Evolutionary conservation across 2,888 invertebrate genomes (phyloP).

Genomic region (Acanthopleura granulata): DNA sequence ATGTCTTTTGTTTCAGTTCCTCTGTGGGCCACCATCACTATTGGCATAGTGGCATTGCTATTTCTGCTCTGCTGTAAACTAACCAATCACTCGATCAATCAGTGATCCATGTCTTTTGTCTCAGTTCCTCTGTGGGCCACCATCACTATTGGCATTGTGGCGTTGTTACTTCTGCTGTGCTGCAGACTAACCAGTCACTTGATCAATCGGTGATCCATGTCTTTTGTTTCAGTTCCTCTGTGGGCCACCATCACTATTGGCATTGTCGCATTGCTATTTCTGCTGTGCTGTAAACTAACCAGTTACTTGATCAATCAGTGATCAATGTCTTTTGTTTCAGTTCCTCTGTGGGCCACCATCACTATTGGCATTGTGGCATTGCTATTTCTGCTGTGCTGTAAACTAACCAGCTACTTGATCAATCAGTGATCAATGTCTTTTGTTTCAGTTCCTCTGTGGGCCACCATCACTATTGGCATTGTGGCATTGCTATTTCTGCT

Average conservation of each 20-base stretch:
- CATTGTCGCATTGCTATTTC: conserved; percentile 59
- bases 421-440: neutral
- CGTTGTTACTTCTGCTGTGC: conserved; percentile 60
- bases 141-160: conserved; percentile 62
- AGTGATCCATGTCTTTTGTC: neutral
- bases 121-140: conserved; percentile 66
- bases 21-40: too few species aligned
- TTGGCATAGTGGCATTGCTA: too few species aligned
- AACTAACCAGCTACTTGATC: too few species aligned
- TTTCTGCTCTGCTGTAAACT: too few species aligned
- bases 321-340: conserved; percentile 38
- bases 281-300: conserved; percentile 49
- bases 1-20: too few species aligned
- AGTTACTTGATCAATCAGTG: too few species aligned
- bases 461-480: conserved; percentile 62
- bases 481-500: conserved; percentile 60
- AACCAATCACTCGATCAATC: too few species aligned
- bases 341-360: conserved; percentile 66
- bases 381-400: conserved; percentile 59
- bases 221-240: conserved; percentile 57
- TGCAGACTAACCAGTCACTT: conserved; percentile 28
- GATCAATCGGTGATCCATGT: neutral
- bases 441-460: conserved; percentile 65
- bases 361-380: conserved; percentile 62
- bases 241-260: conserved; percentile 66